A percentile compares a stretch with the other conserved stretches of the same genome.
Conservation (phyloP, 2,888 invertebrate species). For the Orthonychiurus folsomi region DNA sequence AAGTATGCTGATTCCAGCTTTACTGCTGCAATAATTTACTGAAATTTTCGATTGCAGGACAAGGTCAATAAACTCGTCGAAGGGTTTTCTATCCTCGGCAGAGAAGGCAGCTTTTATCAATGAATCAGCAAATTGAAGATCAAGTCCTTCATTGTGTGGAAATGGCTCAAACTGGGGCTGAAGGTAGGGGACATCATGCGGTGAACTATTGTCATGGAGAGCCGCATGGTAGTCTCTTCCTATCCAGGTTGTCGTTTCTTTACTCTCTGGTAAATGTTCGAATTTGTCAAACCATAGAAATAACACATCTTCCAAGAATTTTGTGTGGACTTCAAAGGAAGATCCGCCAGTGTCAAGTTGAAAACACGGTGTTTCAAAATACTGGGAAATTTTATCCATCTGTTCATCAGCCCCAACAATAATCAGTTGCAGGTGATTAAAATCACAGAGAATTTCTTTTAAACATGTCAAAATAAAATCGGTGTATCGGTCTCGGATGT, state of each 20-base stretch:
- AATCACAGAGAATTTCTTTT: neutral
- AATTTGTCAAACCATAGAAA: neutral
- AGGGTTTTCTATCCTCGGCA: slow-evolving; percentile 12
- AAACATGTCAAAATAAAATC: neutral
- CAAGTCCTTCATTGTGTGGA: too few species aligned
- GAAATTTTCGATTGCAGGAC: slow-evolving; percentile 20
- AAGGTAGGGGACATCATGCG: neutral
- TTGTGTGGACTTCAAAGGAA: neutral
- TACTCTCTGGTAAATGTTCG: neutral
- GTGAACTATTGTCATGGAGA: neutral
- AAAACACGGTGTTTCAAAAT: neutral
- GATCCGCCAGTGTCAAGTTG: neutral
- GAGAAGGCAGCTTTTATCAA: slow-evolving; percentile 26
- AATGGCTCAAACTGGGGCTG: neutral
- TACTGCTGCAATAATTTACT: slow-evolving; percentile 47
- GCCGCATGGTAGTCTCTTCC: neutral
- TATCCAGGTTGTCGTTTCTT: neutral
- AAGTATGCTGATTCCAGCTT: slow-evolving; percentile 47
- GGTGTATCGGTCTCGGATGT: slow-evolving; percentile 84
- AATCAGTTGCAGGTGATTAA: neutral
- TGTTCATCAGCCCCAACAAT: neutral
- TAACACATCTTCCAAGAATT: neutral
- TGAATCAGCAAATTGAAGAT: slow-evolving; percentile 20
- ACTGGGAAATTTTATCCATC: neutral
- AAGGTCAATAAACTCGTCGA: slow-evolving; percentile 23